These are phyloP conservation scores for Rhamphomyia laevipes DNA, from an alignment of 2,888 invertebrate species.

Conservation along the genomic window DNA sequence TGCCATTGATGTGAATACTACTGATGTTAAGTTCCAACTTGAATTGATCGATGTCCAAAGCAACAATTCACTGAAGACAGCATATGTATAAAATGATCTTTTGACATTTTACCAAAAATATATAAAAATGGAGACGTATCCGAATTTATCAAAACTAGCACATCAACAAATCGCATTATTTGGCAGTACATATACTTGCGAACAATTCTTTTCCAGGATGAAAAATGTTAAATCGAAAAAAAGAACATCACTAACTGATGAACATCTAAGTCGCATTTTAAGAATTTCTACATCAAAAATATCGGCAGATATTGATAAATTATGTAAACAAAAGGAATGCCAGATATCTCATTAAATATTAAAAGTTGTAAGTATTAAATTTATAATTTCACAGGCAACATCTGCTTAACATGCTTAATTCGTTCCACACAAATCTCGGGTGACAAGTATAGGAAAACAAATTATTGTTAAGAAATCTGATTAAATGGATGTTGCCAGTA, in stretches of 20 bases:
- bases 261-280: not conserved
- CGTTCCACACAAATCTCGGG: not conserved
- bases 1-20: not conserved
- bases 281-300: not conserved
- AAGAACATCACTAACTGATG: not conserved
- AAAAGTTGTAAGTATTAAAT: not conserved
- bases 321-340: not conserved
- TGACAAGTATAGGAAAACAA: not conserved
- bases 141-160: not conserved
- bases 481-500: not conserved
- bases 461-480: not conserved
- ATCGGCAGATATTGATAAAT: not conserved
- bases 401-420: not conserved
- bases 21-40: not conserved
- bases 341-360: not conserved
- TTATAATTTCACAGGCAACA: not conserved
- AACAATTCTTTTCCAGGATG: not conserved
- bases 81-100: not conserved
- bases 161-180: not conserved
- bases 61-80: not conserved
- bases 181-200: not conserved
- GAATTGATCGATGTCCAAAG: not conserved
- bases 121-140: not conserved
- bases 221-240: not conserved
- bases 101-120: not conserved